Evolutionary conservation across 2,888 invertebrate genomes (phyloP).

Genomic region (Conus canariensis): DNA sequence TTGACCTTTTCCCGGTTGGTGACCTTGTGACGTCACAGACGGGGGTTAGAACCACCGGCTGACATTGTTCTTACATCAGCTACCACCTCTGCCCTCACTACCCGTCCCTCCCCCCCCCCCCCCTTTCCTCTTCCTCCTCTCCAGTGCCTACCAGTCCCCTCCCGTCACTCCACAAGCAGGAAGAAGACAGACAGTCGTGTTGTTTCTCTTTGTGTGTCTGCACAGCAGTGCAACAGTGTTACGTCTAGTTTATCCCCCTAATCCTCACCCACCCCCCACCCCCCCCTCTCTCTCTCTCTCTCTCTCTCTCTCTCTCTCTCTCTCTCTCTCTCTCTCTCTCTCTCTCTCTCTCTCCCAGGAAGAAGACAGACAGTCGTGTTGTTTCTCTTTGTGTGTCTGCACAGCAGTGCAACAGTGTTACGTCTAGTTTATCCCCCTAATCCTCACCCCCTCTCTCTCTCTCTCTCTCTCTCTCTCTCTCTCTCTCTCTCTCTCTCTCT

Average conservation of each 20-base stretch:
- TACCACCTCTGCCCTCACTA: too few relatives aligned
- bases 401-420: too few relatives aligned
- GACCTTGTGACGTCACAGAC: too few relatives aligned
- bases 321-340: slow-evolving; percentile 19
- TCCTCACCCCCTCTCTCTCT: slow-evolving; percentile 24
- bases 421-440: not conserved
- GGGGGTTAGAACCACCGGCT: too few relatives aligned
- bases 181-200: too few relatives aligned
- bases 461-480: slow-evolving; percentile 34
- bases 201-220: too few relatives aligned
- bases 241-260: too few relatives aligned
- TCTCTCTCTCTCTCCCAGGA: not conserved
- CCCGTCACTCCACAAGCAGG: not conserved
- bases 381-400: too few relatives aligned
- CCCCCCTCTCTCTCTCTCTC: slow-evolving; percentile 3
- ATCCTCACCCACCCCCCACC: not conserved
- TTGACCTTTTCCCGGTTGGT: too few relatives aligned
- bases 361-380: too few relatives aligned
- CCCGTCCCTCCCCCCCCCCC: not conserved
- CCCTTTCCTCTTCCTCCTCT: not conserved
- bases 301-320: slow-evolving; percentile 2
- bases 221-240: too few relatives aligned
- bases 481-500: slow-evolving; percentile 34
- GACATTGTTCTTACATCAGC: too few relatives aligned
- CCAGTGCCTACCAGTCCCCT: not conserved